phyloP scores from a whole-genome alignment of 2,113 vertebrate species.

The Leptobrachium leishanense region DNA sequence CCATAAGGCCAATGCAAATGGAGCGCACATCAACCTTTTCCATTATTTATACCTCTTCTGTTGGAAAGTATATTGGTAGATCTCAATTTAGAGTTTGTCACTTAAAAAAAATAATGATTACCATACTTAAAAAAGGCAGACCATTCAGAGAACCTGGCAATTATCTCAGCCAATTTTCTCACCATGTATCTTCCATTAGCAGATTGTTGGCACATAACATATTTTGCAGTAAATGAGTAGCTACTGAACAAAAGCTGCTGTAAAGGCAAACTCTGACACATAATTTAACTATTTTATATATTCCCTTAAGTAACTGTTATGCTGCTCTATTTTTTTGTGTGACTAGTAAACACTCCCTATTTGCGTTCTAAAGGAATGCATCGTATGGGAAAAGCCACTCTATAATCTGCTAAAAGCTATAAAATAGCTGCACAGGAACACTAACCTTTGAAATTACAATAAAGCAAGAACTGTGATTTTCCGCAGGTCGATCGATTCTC shows the following conservation, averaged over 20 bases:
- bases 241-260: not conserved
- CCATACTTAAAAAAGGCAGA: conserved; percentile 5
- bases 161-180: conserved; percentile 19
- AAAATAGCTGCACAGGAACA: too few relatives aligned
- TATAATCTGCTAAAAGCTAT: too few relatives aligned
- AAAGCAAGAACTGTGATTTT: too few relatives aligned
- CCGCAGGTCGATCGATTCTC: too few relatives aligned
- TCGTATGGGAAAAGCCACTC: too few relatives aligned
- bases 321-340: not conserved
- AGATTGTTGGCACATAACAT: not conserved
- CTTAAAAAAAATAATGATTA: conserved; percentile 19
- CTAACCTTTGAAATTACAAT: too few relatives aligned
- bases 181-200: not conserved
- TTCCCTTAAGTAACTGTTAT: not conserved
- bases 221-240: conserved; percentile 4
- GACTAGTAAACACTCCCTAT: not conserved
- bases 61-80: conserved; percentile 19
- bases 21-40: conserved; percentile 14
- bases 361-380: too few relatives aligned
- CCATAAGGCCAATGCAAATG: conserved; percentile 21
- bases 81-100: conserved; percentile 21
- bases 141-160: conserved; percentile 9
- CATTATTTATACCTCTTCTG: conserved; percentile 16
- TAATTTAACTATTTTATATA: not conserved
- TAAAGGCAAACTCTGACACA: not conserved